phyloP scores from a whole-genome alignment of 2,113 vertebrate species.

The Madoqua kirkii region DNA sequence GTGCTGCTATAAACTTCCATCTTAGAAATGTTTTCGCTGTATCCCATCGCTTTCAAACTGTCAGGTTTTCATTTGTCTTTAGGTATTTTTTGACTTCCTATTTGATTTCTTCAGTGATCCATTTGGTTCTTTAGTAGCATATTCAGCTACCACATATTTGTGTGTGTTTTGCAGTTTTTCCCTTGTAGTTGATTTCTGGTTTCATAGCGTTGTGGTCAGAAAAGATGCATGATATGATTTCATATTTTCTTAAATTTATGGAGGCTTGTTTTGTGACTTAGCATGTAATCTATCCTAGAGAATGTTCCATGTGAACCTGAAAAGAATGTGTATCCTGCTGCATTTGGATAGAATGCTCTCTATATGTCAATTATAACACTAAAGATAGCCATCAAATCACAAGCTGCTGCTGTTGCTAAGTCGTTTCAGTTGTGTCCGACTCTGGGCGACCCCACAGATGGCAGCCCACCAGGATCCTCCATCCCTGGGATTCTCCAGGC shows the following conservation, averaged over 20 bases:
- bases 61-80: not conserved
- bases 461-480: not conserved
- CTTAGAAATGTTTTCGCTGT: not conserved
- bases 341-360: not conserved
- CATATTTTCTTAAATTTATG: not conserved
- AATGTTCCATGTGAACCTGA: not conserved
- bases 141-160: not conserved
- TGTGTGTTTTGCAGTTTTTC: not conserved
- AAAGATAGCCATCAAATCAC: not conserved
- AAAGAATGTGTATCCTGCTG: not conserved
- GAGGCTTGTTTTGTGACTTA: not conserved
- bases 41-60: not conserved
- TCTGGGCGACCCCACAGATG: not conserved
- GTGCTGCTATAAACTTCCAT: not conserved
- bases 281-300: not conserved
- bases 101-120: not conserved
- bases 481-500: not conserved
- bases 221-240: not conserved
- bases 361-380: not conserved
- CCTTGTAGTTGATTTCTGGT: not conserved
- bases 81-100: not conserved
- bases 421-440: not conserved
- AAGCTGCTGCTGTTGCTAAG: not conserved
- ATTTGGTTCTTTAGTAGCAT: not conserved
- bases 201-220: not conserved